Percentiles rank a stretch among this genome's conserved stretches.
Evolutionary conservation across 2,888 invertebrate genomes (phyloP).

Genomic region (Tiliacea citrago): DNA sequence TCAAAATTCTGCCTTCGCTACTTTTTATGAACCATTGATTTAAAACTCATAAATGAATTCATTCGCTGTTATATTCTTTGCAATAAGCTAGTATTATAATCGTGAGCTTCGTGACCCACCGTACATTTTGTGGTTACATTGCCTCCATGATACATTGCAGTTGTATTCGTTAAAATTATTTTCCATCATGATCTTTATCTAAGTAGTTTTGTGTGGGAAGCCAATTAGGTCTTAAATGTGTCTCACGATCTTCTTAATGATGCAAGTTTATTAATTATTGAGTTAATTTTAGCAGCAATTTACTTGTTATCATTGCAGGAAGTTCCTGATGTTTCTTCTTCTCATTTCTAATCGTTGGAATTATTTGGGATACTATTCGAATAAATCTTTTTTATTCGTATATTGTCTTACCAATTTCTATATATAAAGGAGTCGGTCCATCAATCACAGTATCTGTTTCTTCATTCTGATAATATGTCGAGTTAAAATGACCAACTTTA

Average conservation of each 20-base stretch:
- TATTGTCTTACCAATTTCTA: neutral
- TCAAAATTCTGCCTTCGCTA: too few relatives aligned
- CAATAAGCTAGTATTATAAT: conserved; percentile 27
- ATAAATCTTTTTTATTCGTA: too few relatives aligned
- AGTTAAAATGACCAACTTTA: neutral
- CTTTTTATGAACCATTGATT: too few relatives aligned
- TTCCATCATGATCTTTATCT: conserved; percentile 44
- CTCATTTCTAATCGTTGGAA: neutral
- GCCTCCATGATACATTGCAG: conserved; percentile 62
- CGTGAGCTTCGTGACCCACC: conserved; percentile 68
- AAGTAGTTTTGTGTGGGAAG: conserved; percentile 45
- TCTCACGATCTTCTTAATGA: conserved; percentile 53
- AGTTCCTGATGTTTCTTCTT: neutral
- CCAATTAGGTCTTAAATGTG: conserved; percentile 47
- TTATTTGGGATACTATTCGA: neutral
- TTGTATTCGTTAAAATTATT: conserved; percentile 44
- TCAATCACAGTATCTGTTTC: neutral
- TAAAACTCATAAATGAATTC: too few relatives aligned
- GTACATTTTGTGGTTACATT: conserved; percentile 75
- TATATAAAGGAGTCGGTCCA: neutral
- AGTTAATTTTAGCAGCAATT: conserved; percentile 8
- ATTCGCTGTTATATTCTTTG: neutral
- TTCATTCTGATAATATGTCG: neutral
- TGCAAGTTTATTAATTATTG: conserved; percentile 35
- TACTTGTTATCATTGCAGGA: conserved; percentile 2